Evolutionary conservation across 2,888 invertebrate genomes (phyloP).

Genomic region (Aphrophora alni): DNA sequence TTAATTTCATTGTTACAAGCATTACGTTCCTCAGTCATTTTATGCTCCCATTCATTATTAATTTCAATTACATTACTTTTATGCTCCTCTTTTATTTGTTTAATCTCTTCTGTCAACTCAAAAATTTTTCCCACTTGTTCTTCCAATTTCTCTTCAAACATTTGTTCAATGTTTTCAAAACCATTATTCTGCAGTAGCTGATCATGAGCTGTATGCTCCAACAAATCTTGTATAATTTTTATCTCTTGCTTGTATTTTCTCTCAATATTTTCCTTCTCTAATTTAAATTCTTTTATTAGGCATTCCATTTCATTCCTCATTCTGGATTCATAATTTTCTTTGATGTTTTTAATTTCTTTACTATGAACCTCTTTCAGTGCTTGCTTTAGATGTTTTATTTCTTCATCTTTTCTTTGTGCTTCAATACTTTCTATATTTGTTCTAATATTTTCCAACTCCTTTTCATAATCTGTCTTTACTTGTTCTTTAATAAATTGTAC

Average conservation of each 20-base stretch:
- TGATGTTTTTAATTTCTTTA: constrained; percentile 24
- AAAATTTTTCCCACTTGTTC: background rate
- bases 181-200: constrained; percentile 9
- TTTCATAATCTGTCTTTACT: constrained; percentile 17
- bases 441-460: constrained; percentile 26
- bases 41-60: background rate
- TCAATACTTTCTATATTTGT: constrained; percentile 11
- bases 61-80: background rate
- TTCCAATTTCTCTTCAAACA: constrained; percentile 19
- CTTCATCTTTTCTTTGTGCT: constrained; percentile 17
- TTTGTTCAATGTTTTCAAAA: background rate
- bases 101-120: background rate
- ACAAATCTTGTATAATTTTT: constrained; percentile 20
- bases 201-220: background rate
- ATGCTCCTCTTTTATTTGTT: background rate
- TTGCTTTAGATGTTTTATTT: constrained; percentile 23
- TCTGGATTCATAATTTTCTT: constrained; percentile 23
- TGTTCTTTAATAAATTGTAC: constrained; percentile 26
- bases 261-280: background rate
- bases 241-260: constrained; percentile 10
- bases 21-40: background rate
- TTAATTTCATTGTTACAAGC: background rate
- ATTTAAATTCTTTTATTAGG: background rate
- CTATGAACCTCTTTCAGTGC: constrained; percentile 21
- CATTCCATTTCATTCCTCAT: background rate